These are phyloP conservation scores for Pristionchus fissidentatus DNA, from an alignment of 2,888 invertebrate genomes.

Conservation along the genomic window DNA sequence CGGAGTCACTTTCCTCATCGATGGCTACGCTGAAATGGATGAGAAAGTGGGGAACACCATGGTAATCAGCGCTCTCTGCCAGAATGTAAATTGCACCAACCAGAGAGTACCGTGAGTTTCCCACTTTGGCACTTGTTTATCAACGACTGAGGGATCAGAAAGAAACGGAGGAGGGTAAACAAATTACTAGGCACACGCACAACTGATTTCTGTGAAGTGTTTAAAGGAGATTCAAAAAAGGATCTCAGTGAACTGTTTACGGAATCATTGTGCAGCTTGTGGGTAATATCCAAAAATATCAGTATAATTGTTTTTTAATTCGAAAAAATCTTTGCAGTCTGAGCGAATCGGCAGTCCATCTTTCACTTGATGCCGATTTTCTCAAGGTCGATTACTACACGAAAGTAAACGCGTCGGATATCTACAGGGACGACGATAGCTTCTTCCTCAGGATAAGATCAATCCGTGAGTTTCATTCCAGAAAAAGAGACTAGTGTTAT, in stretches of 20 bases:
- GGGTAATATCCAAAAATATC: too few species aligned
- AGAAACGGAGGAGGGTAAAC: too few species aligned
- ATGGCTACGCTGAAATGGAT: slow-evolving; percentile 6
- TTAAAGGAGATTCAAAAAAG: too few species aligned
- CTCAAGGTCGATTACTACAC: slow-evolving; percentile 16
- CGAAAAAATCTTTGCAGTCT: background rate
- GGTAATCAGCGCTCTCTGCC: background rate
- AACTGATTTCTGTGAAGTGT: too few species aligned
- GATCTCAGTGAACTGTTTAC: too few species aligned
- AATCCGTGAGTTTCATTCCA: background rate
- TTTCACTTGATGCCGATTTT: background rate
- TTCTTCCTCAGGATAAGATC: slow-evolving; percentile 9
- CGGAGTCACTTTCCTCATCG: background rate
- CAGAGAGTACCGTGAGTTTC: background rate
- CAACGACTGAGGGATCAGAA: too few species aligned
- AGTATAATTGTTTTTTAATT: background rate
- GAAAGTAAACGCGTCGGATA: background rate
- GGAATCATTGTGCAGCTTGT: too few species aligned
- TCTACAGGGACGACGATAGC: background rate
- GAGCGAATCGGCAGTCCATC: background rate
- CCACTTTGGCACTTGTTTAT: too few species aligned
- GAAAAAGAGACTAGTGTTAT: too few species aligned
- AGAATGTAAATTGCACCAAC: background rate
- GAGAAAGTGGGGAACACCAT: background rate
- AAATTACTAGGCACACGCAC: too few species aligned